These are phyloP conservation scores for Lophotriccus pileatus DNA, from an alignment of 2,797 vertebrate genomes.

Conservation along the genomic window DNA sequence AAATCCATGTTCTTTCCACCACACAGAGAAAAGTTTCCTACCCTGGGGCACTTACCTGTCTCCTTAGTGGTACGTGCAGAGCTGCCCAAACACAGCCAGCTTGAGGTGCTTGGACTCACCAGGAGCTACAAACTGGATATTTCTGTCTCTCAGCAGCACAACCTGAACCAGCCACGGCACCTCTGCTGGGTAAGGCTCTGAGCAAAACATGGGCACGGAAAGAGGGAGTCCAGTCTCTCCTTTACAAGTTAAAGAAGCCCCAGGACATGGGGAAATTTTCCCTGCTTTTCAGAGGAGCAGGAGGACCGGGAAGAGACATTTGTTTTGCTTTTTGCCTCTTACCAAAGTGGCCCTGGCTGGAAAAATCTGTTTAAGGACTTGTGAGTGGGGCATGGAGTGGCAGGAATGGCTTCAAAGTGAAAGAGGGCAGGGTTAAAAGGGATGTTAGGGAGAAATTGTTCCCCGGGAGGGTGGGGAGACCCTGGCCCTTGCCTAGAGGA, in stretches of 20 bases:
- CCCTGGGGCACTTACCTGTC: not conserved
- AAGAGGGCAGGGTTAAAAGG: not conserved
- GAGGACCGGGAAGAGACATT: not conserved
- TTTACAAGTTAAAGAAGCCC: not conserved
- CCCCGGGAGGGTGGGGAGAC: no score
- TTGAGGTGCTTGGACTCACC: rapidly evolving
- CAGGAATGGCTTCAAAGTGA: rapidly evolving
- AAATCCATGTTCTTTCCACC: not conserved
- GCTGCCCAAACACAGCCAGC: not conserved
- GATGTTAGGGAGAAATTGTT: rapidly evolving
- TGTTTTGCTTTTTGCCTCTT: not conserved
- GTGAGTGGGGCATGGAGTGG: not conserved
- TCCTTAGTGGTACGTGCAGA: not conserved
- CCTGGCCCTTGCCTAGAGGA: no score
- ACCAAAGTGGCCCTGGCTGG: rapidly evolving
- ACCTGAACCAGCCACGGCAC: not conserved
- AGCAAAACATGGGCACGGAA: rapidly evolving
- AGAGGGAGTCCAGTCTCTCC: not conserved
- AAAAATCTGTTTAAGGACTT: not conserved
- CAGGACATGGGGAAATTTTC: not conserved
- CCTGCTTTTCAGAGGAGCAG: rapidly evolving
- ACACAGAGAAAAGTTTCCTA: not conserved
- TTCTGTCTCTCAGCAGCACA: not conserved
- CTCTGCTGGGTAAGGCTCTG: not conserved
- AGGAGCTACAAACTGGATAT: not conserved